phyloP scores from a whole-genome alignment of 2,113 vertebrate genomes.

The Andinoacara biseriatus region DNA sequence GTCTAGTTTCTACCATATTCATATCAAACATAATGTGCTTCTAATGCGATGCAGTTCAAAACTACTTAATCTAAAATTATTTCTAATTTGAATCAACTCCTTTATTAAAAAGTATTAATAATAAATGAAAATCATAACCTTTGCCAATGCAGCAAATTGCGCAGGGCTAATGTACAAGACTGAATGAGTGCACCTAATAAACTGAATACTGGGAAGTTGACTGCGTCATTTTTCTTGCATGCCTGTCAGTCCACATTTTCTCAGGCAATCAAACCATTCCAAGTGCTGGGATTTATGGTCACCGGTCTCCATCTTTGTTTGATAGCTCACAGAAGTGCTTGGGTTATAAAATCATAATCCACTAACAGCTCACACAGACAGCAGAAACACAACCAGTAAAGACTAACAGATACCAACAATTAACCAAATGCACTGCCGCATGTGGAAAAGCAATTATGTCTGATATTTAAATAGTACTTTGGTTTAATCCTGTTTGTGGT shows the following conservation, averaged over 20 bases:
- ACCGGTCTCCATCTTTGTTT: not conserved
- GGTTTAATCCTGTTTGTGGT: slow-evolving; percentile 25
- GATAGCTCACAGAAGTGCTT: slow-evolving; percentile 23
- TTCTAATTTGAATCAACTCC: not conserved
- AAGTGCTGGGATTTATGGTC: not conserved
- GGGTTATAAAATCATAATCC: slow-evolving; percentile 43
- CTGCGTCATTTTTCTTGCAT: not conserved
- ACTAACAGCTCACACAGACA: slow-evolving; percentile 12
- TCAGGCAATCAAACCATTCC: not conserved
- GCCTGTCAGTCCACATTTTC: not conserved
- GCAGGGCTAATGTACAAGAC: not conserved
- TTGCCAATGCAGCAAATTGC: not conserved
- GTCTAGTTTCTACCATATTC: no score
- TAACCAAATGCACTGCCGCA: not conserved
- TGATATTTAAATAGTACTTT: not conserved
- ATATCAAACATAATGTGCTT: no score
- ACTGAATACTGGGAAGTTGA: not conserved
- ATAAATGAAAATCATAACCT: not conserved
- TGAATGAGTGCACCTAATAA: not conserved
- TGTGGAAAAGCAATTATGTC: slow-evolving; percentile 3
- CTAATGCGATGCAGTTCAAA: no score
- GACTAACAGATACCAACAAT: not conserved
- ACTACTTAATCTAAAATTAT: not conserved
- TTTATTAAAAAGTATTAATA: not conserved
- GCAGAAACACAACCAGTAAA: slow-evolving; percentile 7